phyloP scores from a whole-genome alignment of 2,797 vertebrate species.

The Enteromius fasciolatus region DNA sequence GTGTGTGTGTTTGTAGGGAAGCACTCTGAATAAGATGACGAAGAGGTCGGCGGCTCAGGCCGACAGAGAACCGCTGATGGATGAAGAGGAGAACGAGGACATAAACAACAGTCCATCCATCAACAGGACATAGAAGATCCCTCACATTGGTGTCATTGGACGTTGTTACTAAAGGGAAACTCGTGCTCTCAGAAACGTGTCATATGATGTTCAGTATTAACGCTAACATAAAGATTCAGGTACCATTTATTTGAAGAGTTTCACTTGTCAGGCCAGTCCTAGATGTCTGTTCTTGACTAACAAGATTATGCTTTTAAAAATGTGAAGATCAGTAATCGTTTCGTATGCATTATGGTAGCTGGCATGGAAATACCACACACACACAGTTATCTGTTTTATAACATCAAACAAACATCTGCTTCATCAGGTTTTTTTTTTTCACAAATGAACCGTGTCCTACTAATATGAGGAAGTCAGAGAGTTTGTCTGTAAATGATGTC shows the following conservation, averaged over 20 bases:
- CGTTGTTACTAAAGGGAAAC: slow-evolving; percentile 24
- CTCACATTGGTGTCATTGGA: background rate
- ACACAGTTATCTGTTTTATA: background rate
- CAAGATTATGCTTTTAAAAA: background rate
- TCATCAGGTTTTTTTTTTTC: background rate
- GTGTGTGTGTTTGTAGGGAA: slow-evolving; percentile 70
- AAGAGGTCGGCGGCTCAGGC: slow-evolving; percentile 66
- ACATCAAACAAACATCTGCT: background rate
- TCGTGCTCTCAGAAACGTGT: background rate
- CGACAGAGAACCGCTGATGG: slow-evolving; percentile 70
- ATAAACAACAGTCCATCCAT: slow-evolving; percentile 18
- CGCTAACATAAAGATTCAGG: background rate
- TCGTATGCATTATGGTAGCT: background rate
- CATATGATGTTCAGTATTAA: slow-evolving; percentile 24
- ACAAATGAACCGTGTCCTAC: background rate
- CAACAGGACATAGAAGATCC: slow-evolving; percentile 23
- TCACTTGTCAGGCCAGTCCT: background rate
- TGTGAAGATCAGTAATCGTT: background rate
- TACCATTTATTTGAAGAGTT: background rate
- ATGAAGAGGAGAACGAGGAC: slow-evolving; percentile 39
- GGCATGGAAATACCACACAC: background rate
- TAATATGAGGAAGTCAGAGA: slow-evolving; percentile 1
- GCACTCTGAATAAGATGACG: slow-evolving; percentile 80
- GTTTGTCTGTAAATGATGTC: background rate
- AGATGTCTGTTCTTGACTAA: background rate